These are phyloP conservation scores for Discoglossus pictus DNA, from an alignment of 2,797 vertebrate species.

Conservation along the genomic window DNA sequence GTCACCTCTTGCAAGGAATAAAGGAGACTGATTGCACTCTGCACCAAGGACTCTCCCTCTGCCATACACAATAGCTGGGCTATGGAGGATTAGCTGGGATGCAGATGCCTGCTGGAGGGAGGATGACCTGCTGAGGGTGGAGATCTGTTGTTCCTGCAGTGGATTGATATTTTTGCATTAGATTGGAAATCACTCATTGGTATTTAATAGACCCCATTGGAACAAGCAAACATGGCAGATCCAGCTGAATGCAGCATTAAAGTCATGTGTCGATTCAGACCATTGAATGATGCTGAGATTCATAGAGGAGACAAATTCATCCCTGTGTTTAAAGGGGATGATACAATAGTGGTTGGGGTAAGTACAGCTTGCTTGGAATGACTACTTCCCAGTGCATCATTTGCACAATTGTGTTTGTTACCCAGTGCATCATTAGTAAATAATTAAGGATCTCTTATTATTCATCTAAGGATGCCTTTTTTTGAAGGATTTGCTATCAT, in stretches of 20 bases:
- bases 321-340: conserved; percentile 89
- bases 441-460: too few relatives aligned
- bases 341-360: conserved; percentile 89
- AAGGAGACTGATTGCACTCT: neutral
- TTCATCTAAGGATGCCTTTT: too few relatives aligned
- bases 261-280: conserved; percentile 94
- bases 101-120: neutral
- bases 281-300: conserved; percentile 86
- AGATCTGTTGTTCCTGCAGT: neutral
- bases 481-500: too few relatives aligned
- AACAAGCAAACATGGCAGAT: conserved; percentile 70
- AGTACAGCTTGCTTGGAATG: conserved; percentile 59
- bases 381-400: too few relatives aligned
- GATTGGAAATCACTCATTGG: neutral
- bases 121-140: conserved; percentile 9
- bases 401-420: too few relatives aligned
- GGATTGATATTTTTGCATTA: conserved; percentile 27
- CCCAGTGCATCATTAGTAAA: too few relatives aligned
- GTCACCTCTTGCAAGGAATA: too few relatives aligned
- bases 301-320: conserved; percentile 87
- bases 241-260: conserved; percentile 90
- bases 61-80: neutral
- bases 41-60: neutral
- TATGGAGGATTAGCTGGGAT: too few relatives aligned
- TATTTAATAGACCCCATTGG: neutral